Conservation (phyloP, 1,140 invertebrate species). For the Palaemon carinicauda region DNA sequence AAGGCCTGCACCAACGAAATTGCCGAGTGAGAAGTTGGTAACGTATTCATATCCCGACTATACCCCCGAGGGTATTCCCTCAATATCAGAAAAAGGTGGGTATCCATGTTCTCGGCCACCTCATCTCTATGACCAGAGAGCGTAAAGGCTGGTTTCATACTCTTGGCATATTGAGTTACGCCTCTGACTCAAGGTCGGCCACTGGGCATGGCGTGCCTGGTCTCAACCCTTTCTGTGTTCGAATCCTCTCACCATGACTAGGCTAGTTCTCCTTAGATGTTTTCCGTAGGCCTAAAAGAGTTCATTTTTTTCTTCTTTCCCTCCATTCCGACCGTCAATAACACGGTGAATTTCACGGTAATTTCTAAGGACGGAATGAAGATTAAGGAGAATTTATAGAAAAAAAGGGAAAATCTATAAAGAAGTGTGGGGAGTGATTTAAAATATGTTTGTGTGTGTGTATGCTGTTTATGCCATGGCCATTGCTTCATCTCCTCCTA, state of each 20-base stretch:
- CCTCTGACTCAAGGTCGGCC: slow-evolving; percentile 38
- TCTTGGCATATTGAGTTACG: background rate
- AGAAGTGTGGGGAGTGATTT: no score
- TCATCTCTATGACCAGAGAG: background rate
- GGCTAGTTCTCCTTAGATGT: background rate
- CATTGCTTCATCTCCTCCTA: no score
- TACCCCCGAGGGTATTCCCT: slow-evolving; percentile 24
- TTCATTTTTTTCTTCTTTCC: no score
- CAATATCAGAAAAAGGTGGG: background rate
- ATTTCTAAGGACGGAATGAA: no score
- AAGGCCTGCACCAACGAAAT: background rate
- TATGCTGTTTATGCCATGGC: no score
- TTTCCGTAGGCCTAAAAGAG: background rate
- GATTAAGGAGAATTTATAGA: no score
- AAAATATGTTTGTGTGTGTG: no score
- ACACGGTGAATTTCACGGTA: no score
- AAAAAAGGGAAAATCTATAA: no score
- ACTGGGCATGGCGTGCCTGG: slow-evolving; percentile 37
- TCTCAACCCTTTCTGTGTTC: slow-evolving; percentile 33
- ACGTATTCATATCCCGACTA: slow-evolving; percentile 31
- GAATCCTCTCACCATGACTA: slow-evolving; percentile 9
- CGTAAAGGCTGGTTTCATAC: background rate
- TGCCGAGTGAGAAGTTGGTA: slow-evolving; percentile 25
- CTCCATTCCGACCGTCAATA: no score
- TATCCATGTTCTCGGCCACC: background rate